Conservation (phyloP, 1,140 invertebrate species). For the Homarus americanus region DNA sequence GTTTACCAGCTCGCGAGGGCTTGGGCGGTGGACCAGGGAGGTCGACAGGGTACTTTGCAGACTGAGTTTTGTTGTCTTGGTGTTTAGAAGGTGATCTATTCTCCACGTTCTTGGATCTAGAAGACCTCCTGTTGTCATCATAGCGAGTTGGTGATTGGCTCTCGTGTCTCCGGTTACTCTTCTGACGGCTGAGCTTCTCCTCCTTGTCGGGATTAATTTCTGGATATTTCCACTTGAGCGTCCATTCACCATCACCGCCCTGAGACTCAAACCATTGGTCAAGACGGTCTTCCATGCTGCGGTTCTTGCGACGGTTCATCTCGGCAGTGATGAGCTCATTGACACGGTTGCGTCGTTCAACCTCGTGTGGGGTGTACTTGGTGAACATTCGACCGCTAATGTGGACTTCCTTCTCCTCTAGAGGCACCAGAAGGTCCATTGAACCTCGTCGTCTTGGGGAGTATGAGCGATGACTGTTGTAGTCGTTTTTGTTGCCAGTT, state of each 20-base stretch:
- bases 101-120: conserved; percentile 30
- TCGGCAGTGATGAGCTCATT: conserved; percentile 72
- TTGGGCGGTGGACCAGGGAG: conserved; percentile 16
- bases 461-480: conserved; percentile 71
- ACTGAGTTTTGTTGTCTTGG: conserved; percentile 51
- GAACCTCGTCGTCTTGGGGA: conserved; percentile 60
- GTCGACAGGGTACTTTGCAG: not conserved
- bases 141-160: conserved; percentile 51
- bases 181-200: conserved; percentile 17
- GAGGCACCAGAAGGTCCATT: conserved; percentile 61
- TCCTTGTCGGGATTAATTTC: conserved; percentile 50
- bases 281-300: conserved; percentile 74
- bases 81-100: conserved; percentile 50
- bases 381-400: conserved; percentile 74
- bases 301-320: conserved; percentile 69
- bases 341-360: conserved; percentile 68
- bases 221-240: conserved; percentile 57
- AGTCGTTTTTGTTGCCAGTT: conserved; percentile 61
- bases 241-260: conserved; percentile 57
- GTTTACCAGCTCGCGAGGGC: conserved; percentile 27
- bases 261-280: conserved; percentile 70
- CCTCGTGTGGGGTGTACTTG: conserved; percentile 71
- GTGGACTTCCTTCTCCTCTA: conserved; percentile 69
- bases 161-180: conserved; percentile 19
- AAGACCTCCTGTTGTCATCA: conserved; percentile 44